Percentiles rank a stretch among this genome's conserved stretches.
Conservation (phyloP, 2,113 vertebrate genomes). For the Megatriorchis doriae region DNA sequence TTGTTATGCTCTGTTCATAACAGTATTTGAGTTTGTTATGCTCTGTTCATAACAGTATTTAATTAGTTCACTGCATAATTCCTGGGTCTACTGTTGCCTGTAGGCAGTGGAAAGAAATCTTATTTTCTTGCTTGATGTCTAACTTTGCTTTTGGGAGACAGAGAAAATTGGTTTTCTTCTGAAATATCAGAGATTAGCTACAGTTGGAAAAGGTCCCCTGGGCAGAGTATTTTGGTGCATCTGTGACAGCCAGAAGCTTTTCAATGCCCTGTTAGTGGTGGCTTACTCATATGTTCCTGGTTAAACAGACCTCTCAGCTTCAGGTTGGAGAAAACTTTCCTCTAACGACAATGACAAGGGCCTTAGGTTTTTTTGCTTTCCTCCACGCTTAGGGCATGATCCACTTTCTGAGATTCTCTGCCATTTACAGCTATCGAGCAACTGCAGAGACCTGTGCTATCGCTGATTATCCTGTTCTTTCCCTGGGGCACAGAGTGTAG, state of each 20-base stretch:
- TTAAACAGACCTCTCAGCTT: not conserved
- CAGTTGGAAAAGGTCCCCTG: not conserved
- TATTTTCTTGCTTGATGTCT: not conserved
- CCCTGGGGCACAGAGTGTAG: no score
- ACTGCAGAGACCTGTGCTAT: not conserved
- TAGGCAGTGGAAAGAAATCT: not conserved
- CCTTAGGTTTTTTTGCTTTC: not conserved
- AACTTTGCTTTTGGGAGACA: not conserved
- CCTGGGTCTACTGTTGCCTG: not conserved
- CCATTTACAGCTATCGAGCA: not conserved
- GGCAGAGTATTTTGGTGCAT: not conserved
- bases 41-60: not conserved
- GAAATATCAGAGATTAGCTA: not conserved
- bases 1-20: not conserved
- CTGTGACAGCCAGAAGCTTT: not conserved
- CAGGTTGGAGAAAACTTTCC: not conserved
- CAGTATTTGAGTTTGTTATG: constrained; percentile 2
- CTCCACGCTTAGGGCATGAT: not conserved
- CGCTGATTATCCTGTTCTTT: not conserved
- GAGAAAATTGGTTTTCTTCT: constrained; percentile 3
- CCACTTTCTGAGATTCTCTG: not conserved
- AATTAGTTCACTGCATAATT: not conserved
- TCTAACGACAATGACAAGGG: not conserved
- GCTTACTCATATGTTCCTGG: not conserved
- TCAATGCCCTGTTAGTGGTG: not conserved